phyloP scores from a whole-genome alignment of 2,797 vertebrate genomes.

The Miichthys miiuy region DNA sequence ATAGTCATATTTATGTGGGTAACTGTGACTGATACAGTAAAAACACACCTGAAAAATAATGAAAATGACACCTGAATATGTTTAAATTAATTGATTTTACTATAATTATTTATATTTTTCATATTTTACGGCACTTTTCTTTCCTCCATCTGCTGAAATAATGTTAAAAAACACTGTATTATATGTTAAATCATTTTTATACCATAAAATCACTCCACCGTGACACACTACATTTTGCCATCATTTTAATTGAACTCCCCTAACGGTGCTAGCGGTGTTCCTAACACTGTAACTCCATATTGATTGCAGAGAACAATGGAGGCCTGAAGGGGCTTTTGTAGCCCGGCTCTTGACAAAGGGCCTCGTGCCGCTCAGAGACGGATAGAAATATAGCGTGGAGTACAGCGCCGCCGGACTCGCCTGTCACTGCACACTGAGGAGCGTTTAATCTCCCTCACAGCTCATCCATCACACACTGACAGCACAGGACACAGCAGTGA shows the following conservation, averaged over 20 bases:
- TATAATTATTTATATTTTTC: background rate
- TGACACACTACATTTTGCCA: background rate
- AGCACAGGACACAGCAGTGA: constrained; percentile 56
- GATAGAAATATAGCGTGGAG: constrained; percentile 29
- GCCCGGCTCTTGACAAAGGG: constrained; percentile 45
- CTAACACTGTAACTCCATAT: constrained; percentile 39
- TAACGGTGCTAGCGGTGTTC: constrained; percentile 19
- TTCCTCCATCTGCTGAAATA: background rate
- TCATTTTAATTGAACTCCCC: constrained; percentile 45
- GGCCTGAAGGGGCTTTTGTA: constrained; percentile 53
- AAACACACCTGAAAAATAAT: background rate
- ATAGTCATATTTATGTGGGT: background rate
- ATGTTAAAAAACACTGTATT: background rate
- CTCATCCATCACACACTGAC: constrained; percentile 72
- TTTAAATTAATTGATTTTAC: background rate
- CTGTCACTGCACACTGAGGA: constrained; percentile 70
- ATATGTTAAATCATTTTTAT: background rate
- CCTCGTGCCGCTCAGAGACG: constrained; percentile 28
- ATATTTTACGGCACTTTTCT: background rate
- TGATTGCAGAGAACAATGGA: constrained; percentile 60
- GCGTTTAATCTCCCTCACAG: constrained; percentile 73
- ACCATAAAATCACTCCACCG: background rate
- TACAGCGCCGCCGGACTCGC: constrained; percentile 56
- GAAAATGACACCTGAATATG: background rate
- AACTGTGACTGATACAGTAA: background rate